phyloP scores from a whole-genome alignment of 2,888 invertebrate genomes.

The Deroplatys truncata region DNA sequence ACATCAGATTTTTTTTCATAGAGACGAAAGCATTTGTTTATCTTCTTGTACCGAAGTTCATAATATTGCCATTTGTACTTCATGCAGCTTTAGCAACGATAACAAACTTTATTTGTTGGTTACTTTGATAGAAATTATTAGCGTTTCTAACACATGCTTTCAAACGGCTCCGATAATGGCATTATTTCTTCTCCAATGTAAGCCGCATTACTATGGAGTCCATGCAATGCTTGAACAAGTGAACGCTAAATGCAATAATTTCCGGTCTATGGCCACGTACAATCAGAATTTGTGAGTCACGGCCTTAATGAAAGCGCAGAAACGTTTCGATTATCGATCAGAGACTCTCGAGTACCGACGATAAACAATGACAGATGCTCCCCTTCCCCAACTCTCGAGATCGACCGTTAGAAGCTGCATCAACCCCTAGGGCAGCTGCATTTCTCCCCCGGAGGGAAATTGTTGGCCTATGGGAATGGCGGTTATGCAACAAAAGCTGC shows the following conservation, averaged over 20 bases:
- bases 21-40: too few species aligned
- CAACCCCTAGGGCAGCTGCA: background rate
- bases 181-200: background rate
- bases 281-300: background rate
- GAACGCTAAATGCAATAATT: background rate
- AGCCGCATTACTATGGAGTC: background rate
- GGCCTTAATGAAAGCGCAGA: background rate
- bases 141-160: too few species aligned
- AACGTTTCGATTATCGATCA: background rate
- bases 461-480: background rate
- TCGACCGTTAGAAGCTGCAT: background rate
- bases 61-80: too few species aligned
- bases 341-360: background rate
- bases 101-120: too few species aligned
- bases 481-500: background rate
- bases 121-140: too few species aligned
- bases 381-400: background rate
- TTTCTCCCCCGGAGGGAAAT: background rate
- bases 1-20: too few species aligned
- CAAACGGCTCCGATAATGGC: too few species aligned
- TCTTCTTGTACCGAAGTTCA: too few species aligned
- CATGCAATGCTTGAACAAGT: background rate
- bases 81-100: too few species aligned
- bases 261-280: background rate
- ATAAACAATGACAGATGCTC: background rate